A percentile compares a stretch with the other conserved stretches of the same genome.
Evolutionary conservation across 2,888 invertebrate genomes (phyloP).

Genomic region (Podabrus alpinus): DNA sequence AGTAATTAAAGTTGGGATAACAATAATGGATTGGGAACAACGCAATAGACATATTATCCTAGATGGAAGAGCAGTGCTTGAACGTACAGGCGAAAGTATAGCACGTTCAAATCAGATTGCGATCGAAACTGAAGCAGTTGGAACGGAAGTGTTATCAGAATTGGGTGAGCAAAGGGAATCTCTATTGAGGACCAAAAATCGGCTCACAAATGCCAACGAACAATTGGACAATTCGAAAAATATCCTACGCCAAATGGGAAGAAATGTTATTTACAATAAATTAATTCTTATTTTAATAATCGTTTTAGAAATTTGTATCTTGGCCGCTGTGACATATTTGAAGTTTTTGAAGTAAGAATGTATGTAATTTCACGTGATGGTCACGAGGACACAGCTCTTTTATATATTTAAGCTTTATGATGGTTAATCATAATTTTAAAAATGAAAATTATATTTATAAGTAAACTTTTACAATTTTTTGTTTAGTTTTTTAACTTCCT

Average conservation of each 20-base stretch:
- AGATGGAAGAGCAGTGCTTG: slow-evolving; percentile 61
- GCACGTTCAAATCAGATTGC: slow-evolving; percentile 74
- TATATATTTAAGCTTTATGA: neutral
- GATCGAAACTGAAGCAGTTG: slow-evolving; percentile 79
- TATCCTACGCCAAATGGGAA: slow-evolving; percentile 68
- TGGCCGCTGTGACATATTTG: slow-evolving; percentile 65
- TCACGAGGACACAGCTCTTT: neutral
- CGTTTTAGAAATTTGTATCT: slow-evolving; percentile 68
- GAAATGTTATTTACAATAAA: slow-evolving; percentile 76
- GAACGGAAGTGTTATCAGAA: slow-evolving; percentile 76
- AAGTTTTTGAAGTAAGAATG: slow-evolving; percentile 55
- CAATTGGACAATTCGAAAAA: slow-evolving; percentile 68
- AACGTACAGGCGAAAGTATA: slow-evolving; percentile 66
- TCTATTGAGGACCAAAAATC: slow-evolving; percentile 65
- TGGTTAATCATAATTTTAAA: neutral
- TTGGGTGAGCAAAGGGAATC: slow-evolving; percentile 77
- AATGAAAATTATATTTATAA: neutral
- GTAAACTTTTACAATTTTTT: neutral
- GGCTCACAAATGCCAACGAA: slow-evolving; percentile 73
- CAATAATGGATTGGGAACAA: slow-evolving; percentile 57
- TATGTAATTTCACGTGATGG: neutral
- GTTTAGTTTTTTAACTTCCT: neutral
- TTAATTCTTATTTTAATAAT: slow-evolving; percentile 75
- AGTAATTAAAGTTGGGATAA: neutral
- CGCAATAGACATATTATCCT: slow-evolving; percentile 62